Evolutionary conservation across 1,140 invertebrate genomes (phyloP), one percentile per base, ranked within the genome.

Genomic region (Dendrolimus kikuchii): DNA sequence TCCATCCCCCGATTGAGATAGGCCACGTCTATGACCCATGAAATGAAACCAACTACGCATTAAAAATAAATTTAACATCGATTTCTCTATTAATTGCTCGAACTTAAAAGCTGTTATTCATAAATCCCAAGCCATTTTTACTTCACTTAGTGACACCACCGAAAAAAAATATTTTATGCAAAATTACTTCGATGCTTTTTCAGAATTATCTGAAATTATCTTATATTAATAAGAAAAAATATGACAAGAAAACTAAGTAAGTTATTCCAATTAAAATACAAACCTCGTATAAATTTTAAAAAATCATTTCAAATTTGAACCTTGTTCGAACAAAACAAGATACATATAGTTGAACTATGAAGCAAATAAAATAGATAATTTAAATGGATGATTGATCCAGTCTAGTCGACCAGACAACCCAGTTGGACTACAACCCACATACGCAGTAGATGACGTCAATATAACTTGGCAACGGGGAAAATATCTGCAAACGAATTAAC

Each of bases 1-100:
- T 77, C 66, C 68, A 74, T 64, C 69, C 66, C 66, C 57, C 60
- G 62, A 74, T 76, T 66, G 68, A 76, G 70, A 77, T 78, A 77
- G 67, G 68, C 66, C 74, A 79, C 73, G 72, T 69, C 64, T 66
- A 65, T 62, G 62, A 57, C 49, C 49, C 60, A 67, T 59, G 53
- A 62, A 70, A 57, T 55, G 48, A 7, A 44, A 37, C 8, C 42
- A 44, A 40, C 50, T 44, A 38, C 5, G 23, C 38, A 51, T 51
- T 44, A 38, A 51, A 38, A n/a, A 7, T 8, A 37, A 4, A 44
- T 45, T 44, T 47, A 8, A 46, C 6, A 10, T 9, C 10, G 0
- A 8, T 37, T 39, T 49, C 39, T 23, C 53, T 49, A 49, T 10
- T 45, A 5, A 38, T 6, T 45, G 47, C 5, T 37, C 23, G 9